phyloP scores from a whole-genome alignment of 2,888 invertebrate species.

The Cerastoderma edule region DNA sequence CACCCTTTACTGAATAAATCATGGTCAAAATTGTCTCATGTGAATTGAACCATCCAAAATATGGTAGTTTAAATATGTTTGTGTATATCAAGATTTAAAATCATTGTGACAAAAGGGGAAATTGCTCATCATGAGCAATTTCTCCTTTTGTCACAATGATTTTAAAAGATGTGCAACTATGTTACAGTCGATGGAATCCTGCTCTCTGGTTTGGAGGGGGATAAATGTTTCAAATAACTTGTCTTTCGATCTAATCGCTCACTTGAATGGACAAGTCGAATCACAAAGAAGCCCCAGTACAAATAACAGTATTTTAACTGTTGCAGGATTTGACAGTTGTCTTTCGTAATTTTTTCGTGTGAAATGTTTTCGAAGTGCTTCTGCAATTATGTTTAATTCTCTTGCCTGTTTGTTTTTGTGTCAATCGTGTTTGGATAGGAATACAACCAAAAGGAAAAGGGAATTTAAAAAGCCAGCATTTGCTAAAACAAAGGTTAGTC shows the following conservation, averaged over 20 bases:
- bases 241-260: constrained; percentile 3
- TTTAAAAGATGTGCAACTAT: too few species aligned
- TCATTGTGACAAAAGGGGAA: not conserved
- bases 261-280: constrained; percentile 20
- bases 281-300: not conserved
- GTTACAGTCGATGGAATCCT: too few species aligned
- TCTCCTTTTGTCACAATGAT: constrained; percentile 10
- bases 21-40: too few species aligned
- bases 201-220: too few species aligned
- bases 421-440: constrained; percentile 6
- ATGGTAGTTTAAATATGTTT: too few species aligned
- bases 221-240: constrained; percentile 10
- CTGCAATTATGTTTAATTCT: constrained; percentile 3
- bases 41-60: too few species aligned
- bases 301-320: not conserved
- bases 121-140: constrained; percentile 4
- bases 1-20: too few species aligned
- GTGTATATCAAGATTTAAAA: too few species aligned
- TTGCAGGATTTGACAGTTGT: not conserved
- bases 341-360: not conserved
- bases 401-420: not conserved
- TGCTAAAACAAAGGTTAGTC: constrained; percentile 5
- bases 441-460: not conserved
- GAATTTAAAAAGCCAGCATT: not conserved
- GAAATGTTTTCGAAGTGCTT: not conserved